A percentile compares a stretch with the other conserved stretches of the same genome.
These are phyloP conservation scores for Lepidochitona cinerea DNA, from an alignment of 2,888 invertebrate genomes.

Conservation along the genomic window DNA sequence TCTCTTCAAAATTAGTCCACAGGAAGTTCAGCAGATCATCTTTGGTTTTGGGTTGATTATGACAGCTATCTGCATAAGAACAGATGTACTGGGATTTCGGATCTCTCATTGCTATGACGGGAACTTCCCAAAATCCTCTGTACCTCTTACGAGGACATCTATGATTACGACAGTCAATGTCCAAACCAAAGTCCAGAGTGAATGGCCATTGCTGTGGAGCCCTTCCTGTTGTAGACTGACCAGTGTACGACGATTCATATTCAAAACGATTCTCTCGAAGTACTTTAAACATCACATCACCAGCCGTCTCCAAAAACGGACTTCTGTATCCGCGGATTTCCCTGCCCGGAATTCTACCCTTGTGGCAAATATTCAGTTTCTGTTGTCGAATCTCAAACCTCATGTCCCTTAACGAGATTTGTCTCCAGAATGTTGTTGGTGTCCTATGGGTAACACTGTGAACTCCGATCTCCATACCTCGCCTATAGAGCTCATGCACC, in stretches of 20 bases:
- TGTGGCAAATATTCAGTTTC: conserved; percentile 14
- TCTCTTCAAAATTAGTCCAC: conserved; percentile 81
- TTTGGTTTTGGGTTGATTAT: conserved; percentile 30
- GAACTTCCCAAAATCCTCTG: conserved; percentile 78
- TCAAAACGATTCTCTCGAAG: conserved; percentile 41
- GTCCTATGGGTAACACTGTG: conserved; percentile 11
- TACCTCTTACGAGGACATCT: conserved; percentile 43
- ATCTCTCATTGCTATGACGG: conserved; percentile 71
- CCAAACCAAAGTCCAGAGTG: conserved; percentile 81
- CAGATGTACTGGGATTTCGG: conserved; percentile 24
- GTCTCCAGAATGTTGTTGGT: background rate
- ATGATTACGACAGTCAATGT: conserved; percentile 34
- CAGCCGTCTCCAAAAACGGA: conserved; percentile 49
- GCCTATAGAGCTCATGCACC: conserved; percentile 4
- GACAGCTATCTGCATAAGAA: conserved; percentile 50
- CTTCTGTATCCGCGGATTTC: conserved; percentile 52
- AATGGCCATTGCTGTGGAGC: conserved; percentile 95
- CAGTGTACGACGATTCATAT: conserved; percentile 50
- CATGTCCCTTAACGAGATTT: background rate
- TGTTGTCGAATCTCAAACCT: conserved; percentile 4
- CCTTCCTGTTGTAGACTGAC: conserved; percentile 21
- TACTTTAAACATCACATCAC: conserved; percentile 40
- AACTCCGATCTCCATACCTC: conserved; percentile 12
- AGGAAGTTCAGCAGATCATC: conserved; percentile 73
- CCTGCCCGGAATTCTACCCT: conserved; percentile 37